Conservation (phyloP, 2,888 invertebrate species). For the Xylocampa areola region DNA sequence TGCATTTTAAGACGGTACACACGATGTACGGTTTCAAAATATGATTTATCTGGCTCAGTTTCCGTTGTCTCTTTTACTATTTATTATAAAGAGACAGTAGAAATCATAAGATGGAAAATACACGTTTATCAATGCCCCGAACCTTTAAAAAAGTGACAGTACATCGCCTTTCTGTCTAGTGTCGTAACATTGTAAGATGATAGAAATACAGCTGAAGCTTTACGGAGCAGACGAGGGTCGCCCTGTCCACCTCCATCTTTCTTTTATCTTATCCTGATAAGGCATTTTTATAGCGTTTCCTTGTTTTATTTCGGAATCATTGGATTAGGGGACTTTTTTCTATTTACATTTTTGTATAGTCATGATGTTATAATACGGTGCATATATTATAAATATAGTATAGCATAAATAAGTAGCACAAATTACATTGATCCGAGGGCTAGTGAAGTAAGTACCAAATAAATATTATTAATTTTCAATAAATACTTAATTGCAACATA, state of each 20-base stretch:
- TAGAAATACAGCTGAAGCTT: constrained; percentile 24
- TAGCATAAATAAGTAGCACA: too few species aligned
- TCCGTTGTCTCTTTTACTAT: too few species aligned
- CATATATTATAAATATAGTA: neutral
- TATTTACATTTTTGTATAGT: neutral
- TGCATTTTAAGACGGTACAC: too few species aligned
- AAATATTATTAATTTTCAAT: neutral
- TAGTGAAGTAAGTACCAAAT: too few species aligned
- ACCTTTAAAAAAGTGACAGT: constrained; percentile 6
- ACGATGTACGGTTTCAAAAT: too few species aligned
- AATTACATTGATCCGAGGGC: neutral
- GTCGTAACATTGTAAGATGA: constrained; percentile 27
- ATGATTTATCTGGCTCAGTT: too few species aligned
- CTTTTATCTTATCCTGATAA: constrained; percentile 54
- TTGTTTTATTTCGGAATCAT: constrained; percentile 44
- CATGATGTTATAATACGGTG: neutral
- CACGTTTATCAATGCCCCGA: neutral
- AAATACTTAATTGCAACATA: constrained; percentile 14
- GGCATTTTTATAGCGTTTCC: constrained; percentile 36
- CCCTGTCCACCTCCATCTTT: constrained; percentile 49
- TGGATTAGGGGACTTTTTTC: constrained; percentile 22
- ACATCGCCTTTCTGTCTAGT: constrained; percentile 18
- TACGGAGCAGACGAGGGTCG: constrained; percentile 49
- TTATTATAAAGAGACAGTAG: too few species aligned
- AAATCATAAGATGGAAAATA: too few species aligned